These are phyloP conservation scores for Petrocephalus microphthalmus DNA, from an alignment of 2,113 vertebrate species.

Conservation along the genomic window DNA sequence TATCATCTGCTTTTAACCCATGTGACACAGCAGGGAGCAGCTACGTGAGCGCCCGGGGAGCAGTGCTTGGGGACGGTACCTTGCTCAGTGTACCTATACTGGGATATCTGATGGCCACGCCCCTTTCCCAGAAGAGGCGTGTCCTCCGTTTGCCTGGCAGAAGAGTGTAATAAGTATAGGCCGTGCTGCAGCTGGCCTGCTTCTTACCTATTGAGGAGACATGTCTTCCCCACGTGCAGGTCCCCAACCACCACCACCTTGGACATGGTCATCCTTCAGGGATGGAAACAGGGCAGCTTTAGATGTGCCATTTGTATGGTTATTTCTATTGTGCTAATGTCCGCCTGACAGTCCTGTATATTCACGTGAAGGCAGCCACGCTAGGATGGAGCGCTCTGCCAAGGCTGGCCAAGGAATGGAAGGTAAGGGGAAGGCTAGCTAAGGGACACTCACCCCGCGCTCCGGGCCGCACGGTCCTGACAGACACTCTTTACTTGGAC, in stretches of 20 bases:
- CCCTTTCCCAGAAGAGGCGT: background rate
- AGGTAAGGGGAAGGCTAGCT: background rate
- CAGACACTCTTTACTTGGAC: slow-evolving; percentile 56
- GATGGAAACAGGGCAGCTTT: slow-evolving; percentile 2
- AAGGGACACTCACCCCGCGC: slow-evolving; percentile 60
- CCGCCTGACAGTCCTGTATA: background rate
- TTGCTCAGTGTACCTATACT: too few relatives aligned
- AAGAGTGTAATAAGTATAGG: background rate
- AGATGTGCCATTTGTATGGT: background rate
- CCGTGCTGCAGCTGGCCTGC: background rate
- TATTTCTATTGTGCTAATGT: background rate
- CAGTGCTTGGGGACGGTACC: too few relatives aligned
- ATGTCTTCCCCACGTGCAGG: slow-evolving; percentile 83
- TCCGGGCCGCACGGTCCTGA: slow-evolving; percentile 51
- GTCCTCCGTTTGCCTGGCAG: background rate
- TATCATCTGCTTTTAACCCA: too few relatives aligned
- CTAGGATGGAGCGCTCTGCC: background rate
- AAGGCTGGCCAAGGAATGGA: background rate
- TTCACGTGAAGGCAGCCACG: background rate
- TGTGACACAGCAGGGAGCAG: too few relatives aligned
- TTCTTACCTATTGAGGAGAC: slow-evolving; percentile 80
- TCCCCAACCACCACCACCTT: slow-evolving; percentile 87
- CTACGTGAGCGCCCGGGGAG: too few relatives aligned
- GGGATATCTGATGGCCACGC: background rate
- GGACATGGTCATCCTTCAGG: slow-evolving; percentile 71